Evolutionary conservation across 2,797 vertebrate species (phyloP).

Genomic region (Eidolon dupreanum): DNA sequence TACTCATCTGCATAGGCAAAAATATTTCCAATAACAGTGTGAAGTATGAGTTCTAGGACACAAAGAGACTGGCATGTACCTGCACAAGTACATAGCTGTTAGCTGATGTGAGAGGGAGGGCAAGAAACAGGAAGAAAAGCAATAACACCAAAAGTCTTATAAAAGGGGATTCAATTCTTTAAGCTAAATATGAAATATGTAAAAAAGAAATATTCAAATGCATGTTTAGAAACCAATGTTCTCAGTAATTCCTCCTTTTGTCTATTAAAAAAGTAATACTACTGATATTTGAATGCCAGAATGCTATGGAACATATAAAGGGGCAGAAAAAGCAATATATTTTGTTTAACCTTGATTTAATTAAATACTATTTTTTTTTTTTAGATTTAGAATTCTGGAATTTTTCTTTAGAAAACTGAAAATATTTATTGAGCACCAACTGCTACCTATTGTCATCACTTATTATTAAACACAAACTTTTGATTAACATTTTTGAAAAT

Average conservation of each 20-base stretch:
- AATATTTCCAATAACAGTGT: neutral
- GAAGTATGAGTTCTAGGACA: neutral
- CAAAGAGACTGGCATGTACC: neutral
- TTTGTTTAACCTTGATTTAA: neutral
- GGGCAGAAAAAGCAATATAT: neutral
- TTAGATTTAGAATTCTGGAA: neutral
- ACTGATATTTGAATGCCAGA: neutral
- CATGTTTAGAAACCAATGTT: neutral
- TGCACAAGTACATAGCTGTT: neutral
- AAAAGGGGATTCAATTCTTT: neutral
- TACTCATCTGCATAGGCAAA: neutral
- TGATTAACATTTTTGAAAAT: neutral
- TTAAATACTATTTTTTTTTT: neutral
- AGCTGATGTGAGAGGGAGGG: neutral
- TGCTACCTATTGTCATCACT: neutral
- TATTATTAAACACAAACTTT: constrained; percentile 1
- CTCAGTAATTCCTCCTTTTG: neutral
- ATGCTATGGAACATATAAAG: neutral
- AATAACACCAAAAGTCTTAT: neutral
- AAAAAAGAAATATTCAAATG: neutral
- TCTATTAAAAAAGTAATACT: neutral
- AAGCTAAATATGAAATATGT: neutral
- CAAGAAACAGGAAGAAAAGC: neutral
- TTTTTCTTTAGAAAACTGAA: neutral
- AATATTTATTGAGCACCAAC: neutral